Evolutionary conservation across 2,113 vertebrate genomes (phyloP).

Genomic region (Danio rerio): GRCz12tu NC_133180.1:69333001-69333500

Average conservation of each 20-base stretch:
- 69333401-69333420: slow-evolving; percentile 55
- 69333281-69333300: slow-evolving; percentile 56
- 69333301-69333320: slow-evolving; percentile 39
- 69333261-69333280: slow-evolving; percentile 31
- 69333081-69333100: slow-evolving; percentile 36
- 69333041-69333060: slow-evolving; percentile 13
- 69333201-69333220: slow-evolving; percentile 50
- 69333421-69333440: slow-evolving; percentile 54
- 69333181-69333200: not conserved
- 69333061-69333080: not conserved
- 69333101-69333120: slow-evolving; percentile 25
- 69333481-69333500: slow-evolving; percentile 51
- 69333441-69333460: slow-evolving; percentile 46
- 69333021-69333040: slow-evolving; percentile 20
- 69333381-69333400: slow-evolving; percentile 56
- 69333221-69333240: slow-evolving; percentile 38
- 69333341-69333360: slow-evolving; percentile 43
- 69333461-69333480: slow-evolving; percentile 51
- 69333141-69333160: slow-evolving; percentile 41
- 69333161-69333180: slow-evolving; percentile 31
- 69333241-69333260: slow-evolving; percentile 45
- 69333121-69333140: slow-evolving; percentile 41
- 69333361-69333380: slow-evolving; percentile 59
- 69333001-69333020: slow-evolving; percentile 44
- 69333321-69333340: slow-evolving; percentile 41